Evolutionary conservation across 1,140 invertebrate genomes (phyloP).

Genomic region (Rhopalosiphum maidis): DNA sequence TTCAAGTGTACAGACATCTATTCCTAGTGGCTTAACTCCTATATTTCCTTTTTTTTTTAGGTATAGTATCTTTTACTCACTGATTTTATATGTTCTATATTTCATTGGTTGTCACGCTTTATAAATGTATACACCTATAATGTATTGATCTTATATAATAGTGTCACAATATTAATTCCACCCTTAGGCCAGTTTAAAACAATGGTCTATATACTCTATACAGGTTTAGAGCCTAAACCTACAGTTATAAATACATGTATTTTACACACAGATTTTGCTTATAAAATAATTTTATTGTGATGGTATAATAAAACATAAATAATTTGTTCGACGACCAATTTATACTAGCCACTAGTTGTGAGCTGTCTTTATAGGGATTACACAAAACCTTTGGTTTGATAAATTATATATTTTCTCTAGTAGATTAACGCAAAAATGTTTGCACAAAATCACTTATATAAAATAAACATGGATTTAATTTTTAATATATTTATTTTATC

Average conservation of each 20-base stretch:
- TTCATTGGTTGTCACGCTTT: background rate
- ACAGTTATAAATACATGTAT: background rate
- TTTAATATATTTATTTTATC: background rate
- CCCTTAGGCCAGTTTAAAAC: background rate
- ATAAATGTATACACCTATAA: background rate
- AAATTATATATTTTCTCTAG: background rate
- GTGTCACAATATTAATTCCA: background rate
- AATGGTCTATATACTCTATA: background rate
- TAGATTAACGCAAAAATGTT: background rate
- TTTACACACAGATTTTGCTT: background rate
- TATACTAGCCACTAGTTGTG: background rate
- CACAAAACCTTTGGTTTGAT: background rate
- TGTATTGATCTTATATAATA: background rate
- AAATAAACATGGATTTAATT: background rate
- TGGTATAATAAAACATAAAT: background rate
- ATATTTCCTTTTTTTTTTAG: background rate
- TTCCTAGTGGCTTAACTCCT: background rate
- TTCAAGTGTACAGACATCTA: background rate
- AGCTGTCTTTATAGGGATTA: background rate
- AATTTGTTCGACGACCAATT: background rate
- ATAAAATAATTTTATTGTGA: background rate
- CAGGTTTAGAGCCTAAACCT: background rate
- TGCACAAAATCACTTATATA: background rate
- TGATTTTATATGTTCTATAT: constrained; percentile 7
- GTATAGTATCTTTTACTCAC: background rate